Base-by-base conservation (phyloP, 2,113 vertebrate species). In the Phrynosoma platyrhinos region DNA sequence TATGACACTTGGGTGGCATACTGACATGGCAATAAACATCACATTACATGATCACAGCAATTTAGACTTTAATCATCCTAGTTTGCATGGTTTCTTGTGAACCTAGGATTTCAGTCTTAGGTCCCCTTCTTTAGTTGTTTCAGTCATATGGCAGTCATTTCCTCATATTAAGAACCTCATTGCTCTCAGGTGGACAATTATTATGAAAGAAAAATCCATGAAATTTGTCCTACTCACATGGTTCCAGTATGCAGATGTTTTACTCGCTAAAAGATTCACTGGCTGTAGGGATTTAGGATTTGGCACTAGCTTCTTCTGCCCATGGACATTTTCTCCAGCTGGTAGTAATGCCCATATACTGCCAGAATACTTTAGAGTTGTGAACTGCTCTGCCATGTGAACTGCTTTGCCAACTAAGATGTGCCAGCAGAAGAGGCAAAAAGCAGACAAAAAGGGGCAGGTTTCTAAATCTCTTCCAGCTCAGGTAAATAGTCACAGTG, bases 1-100 rank as follows among this genome's bases (percentile, higher is more conserved):
- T 18, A 78, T 80, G 71, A 36, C 62, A 83, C 64, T 83, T 68
- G 40, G 47, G 83, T 47, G 79, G 52, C 32, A 88, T 83, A 89
- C 3, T 87, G 90, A 66, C 52, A 91, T 0, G 3, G 75, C 9
- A 84, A 14, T 83, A 86, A 86, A 58, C 86, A 90, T 87, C 0
- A 0, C 36, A 36, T 36, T 36, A 36, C 36, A 36, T 36, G 36
- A 36, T 36, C 36, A 36, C 40, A 69, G 52, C 36, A 88, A 42
- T 72, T 58, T 25, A 71, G 21, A 13, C 47, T 20, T n/a, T 69
- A 68, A 30, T 27, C 55, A 40, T 58, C 4, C 3, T 47, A 8
- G 21, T 77, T 47, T 42, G 21, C 23, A 23, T 42, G 40, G 55
- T 23, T 9, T 74, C 9, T 55, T 75, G 16, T 30, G 27, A 13